Evolutionary conservation across 2,888 invertebrate genomes (phyloP).

Genomic region (Archaeoteleia sp.): DNA sequence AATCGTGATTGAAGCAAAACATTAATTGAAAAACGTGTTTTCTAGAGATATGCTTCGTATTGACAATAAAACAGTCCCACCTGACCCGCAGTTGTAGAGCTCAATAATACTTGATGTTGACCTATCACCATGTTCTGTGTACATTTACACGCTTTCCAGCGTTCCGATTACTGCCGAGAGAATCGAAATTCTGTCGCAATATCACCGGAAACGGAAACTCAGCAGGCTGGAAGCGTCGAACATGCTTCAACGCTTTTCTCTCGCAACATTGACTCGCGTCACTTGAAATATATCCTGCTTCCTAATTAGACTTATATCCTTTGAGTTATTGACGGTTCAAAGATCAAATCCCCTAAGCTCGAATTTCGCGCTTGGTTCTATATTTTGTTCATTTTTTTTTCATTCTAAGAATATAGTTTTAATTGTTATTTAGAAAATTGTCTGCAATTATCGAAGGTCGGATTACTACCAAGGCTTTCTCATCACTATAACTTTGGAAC

Average conservation of each 20-base stretch:
- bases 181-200: slow-evolving; percentile 58
- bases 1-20: too few relatives aligned
- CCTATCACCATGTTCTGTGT: slow-evolving; percentile 29
- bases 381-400: slow-evolving; percentile 17
- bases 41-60: background rate
- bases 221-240: slow-evolving; percentile 54
- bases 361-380: slow-evolving; percentile 19
- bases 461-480: too few relatives aligned
- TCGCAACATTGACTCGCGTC: slow-evolving; percentile 53
- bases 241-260: slow-evolving; percentile 53
- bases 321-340: slow-evolving; percentile 50
- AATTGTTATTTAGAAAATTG: too few relatives aligned
- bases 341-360: slow-evolving; percentile 46
- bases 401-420: too few relatives aligned
- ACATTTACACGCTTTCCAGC: slow-evolving; percentile 40
- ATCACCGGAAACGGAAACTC: slow-evolving; percentile 55
- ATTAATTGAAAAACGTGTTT: too few relatives aligned
- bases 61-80: slow-evolving; percentile 11
- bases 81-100: slow-evolving; percentile 29
- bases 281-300: slow-evolving; percentile 53
- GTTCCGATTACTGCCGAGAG: slow-evolving; percentile 53
- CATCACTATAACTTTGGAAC: too few relatives aligned
- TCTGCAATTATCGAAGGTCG: too few relatives aligned
- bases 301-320: slow-evolving; percentile 54
- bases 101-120: slow-evolving; percentile 38